Evolutionary conservation across 2,888 invertebrate genomes (phyloP), one percentile per base, ranked within the genome.

Genomic region (Noctua comes): DNA sequence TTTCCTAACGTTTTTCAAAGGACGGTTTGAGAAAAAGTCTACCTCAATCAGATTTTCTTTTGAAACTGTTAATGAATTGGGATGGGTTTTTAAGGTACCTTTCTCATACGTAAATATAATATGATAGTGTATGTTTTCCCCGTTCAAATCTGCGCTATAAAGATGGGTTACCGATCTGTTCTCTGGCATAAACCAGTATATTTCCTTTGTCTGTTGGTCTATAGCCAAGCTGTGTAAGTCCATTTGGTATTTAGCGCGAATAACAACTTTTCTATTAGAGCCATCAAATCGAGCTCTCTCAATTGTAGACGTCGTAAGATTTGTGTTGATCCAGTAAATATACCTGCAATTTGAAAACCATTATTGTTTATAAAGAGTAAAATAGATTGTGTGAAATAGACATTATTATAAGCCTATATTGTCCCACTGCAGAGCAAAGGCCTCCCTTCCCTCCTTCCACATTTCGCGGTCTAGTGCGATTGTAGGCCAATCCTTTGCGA

Each of bases 261-360:
- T 71, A 71, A 74, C 2, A 18, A 74, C 31, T 54, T 71, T 27
- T 27, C 73, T 68, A 2, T 69, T 11, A 3, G 43, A 66, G 16
- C 65, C 65, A n/a, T 66, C 8, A 66, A 43, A 66, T 16, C 40
- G 24, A 16, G 43, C 43, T 76, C 40, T 71, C 21, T 71, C 70
- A 36, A 70, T 70, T 40, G 54, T 54, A n/a, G 72, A 46, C 6
- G 11, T 46, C 1, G 31, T 11, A 11, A 68, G 24, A 6, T 73
- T 46, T 2, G 66, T 46, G 66, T 66, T 66, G 31, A 73, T 46
- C 72, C 72, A 73, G n/a, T 73, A 73, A 66, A 73, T 73, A 36
- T 73, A 68, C 31, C 72, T 73, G 66, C 24, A 46, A 66, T 36
- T 73, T 46, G 4, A 48, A 46, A 71, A 43, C 1, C 5, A 40